phyloP scores from a whole-genome alignment of 92 coral and sea anemone species.

The Heliopora coerulea region DNA sequence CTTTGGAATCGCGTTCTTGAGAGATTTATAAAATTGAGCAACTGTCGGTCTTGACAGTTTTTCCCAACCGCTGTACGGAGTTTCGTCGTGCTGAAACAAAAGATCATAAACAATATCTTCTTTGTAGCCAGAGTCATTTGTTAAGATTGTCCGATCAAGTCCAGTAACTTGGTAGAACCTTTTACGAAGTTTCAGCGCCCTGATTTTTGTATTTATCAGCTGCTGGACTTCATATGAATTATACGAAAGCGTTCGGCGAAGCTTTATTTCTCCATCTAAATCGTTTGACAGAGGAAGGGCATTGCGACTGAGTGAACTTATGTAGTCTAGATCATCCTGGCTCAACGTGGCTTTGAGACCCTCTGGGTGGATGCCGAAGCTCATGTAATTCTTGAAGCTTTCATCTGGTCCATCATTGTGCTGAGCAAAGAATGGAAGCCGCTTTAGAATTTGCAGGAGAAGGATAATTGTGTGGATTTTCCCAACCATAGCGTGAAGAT shows the following conservation, averaged over 20 bases:
- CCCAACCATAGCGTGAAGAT: constrained; percentile 59
- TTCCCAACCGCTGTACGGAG: constrained; percentile 57
- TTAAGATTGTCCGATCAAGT: constrained; percentile 44
- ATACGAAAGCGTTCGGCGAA: constrained; percentile 49
- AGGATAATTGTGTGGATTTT: constrained; percentile 53
- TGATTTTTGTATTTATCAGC: constrained; percentile 50
- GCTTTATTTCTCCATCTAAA: constrained; percentile 52
- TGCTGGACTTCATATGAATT: constrained; percentile 41
- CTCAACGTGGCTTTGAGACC: constrained; percentile 45
- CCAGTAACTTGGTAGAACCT: constrained; percentile 57
- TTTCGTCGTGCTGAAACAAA: constrained; percentile 54
- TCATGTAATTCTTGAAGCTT: constrained; percentile 26
- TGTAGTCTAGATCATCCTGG: constrained; percentile 42
- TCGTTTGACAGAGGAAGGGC: constrained; percentile 48
- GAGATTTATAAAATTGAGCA: constrained; percentile 23
- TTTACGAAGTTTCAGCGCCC: constrained; percentile 53
- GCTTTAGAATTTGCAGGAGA: constrained; percentile 57
- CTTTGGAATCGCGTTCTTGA: constrained; percentile 34
- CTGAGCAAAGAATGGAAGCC: constrained; percentile 42
- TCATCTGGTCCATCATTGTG: constrained; percentile 33
- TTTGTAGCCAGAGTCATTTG: constrained; percentile 33
- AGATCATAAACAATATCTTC: constrained; percentile 59
- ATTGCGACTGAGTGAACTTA: constrained; percentile 32
- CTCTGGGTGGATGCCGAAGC: constrained; percentile 21
- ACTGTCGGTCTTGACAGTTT: constrained; percentile 17